Conservation (phyloP, 2,888 invertebrate genomes). For the Phortica okadai region DNA sequence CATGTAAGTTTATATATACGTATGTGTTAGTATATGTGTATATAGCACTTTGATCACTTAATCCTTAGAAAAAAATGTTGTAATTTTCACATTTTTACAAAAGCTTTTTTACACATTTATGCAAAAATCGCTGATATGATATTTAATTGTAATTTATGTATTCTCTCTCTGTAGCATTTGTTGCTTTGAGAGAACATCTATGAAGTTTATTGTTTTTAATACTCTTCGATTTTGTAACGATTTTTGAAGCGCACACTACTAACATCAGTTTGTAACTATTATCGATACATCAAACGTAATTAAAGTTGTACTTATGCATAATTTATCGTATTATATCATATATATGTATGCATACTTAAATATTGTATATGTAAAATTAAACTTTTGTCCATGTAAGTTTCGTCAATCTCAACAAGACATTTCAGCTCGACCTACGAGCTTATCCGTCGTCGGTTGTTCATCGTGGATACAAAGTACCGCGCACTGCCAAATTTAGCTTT, state of each 20-base stretch:
- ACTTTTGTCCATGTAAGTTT: no score
- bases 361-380: no score
- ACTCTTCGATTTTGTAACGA: no score
- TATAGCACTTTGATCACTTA: slow-evolving; percentile 21
- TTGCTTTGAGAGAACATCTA: slow-evolving; percentile 17
- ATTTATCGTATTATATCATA: no score
- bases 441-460: slow-evolving; percentile 42
- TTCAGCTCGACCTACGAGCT: not conserved
- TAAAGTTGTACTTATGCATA: no score
- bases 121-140: slow-evolving; percentile 34
- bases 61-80: slow-evolving; percentile 36
- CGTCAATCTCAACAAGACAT: not conserved
- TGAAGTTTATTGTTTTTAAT: slow-evolving; percentile 45
- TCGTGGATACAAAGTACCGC: slow-evolving; percentile 66
- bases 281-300: no score
- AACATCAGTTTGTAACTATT: no score
- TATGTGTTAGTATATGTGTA: slow-evolving; percentile 11
- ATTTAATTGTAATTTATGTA: slow-evolving; percentile 39
- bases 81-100: slow-evolving; percentile 43
- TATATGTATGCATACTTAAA: no score
- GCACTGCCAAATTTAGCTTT: slow-evolving; percentile 57
- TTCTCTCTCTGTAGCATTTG: slow-evolving; percentile 21
- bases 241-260: no score
- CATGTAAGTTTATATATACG: slow-evolving; percentile 39
- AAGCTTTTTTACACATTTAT: slow-evolving; percentile 33